Conservation (phyloP, 2,113 vertebrate genomes). For the Pelecanus crispus region DNA sequence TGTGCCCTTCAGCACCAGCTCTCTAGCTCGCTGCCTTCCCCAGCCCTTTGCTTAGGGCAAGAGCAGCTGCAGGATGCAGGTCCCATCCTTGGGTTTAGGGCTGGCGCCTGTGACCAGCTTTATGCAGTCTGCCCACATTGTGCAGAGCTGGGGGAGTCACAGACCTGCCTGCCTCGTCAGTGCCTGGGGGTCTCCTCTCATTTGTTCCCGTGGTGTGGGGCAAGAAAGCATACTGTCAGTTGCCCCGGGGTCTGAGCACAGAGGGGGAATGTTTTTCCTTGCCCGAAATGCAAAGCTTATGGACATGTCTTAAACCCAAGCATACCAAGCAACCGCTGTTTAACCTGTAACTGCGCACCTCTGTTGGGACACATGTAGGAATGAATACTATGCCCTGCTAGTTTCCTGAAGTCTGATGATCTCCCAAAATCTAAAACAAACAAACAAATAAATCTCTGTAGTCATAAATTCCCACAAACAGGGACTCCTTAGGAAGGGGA, state of each 20-base stretch:
- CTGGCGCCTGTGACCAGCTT: neutral
- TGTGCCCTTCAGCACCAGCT: neutral
- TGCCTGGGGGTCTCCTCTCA: neutral
- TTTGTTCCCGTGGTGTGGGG: neutral
- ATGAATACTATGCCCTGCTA: neutral
- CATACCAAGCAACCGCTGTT: neutral
- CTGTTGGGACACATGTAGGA: neutral
- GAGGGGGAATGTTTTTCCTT: neutral
- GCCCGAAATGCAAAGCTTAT: neutral
- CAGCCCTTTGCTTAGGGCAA: neutral
- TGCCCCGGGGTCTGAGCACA: fast-evolving
- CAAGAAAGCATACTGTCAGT: fast-evolving
- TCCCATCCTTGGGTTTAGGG: neutral
- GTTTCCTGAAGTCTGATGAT: neutral
- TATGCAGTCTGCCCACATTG: neutral
- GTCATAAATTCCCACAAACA: neutral
- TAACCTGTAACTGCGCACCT: neutral
- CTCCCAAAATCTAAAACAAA: neutral
- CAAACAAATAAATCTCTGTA: fast-evolving
- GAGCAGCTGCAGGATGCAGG: neutral
- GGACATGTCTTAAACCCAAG: neutral
- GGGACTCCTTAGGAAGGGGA: neutral
- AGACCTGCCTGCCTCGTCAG: fast-evolving
- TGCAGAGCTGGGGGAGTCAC: neutral
- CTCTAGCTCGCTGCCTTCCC: neutral